These are phyloP conservation scores for Aleiodes testaceus DNA, from an alignment of 2,888 invertebrate genomes.

Conservation along the genomic window DNA sequence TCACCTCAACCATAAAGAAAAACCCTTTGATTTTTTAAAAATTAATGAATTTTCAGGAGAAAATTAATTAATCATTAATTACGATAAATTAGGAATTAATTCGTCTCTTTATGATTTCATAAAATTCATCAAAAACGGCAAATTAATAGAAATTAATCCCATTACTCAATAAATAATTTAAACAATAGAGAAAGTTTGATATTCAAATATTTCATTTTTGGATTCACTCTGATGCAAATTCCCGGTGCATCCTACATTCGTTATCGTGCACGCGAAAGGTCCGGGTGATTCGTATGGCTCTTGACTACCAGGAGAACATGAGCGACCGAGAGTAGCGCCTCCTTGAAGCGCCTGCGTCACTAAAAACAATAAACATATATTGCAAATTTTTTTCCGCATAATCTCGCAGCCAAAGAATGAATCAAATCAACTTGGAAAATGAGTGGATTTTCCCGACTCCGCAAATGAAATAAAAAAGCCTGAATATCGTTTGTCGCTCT, in stretches of 20 bases:
- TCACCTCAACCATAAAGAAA: too few species aligned
- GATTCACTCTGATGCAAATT: neutral
- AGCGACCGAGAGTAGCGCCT: constrained; percentile 3
- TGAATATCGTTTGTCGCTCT: too few species aligned
- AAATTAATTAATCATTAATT: too few species aligned
- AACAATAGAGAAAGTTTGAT: neutral
- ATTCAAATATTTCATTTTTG: neutral
- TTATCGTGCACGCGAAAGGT: constrained; percentile 51
- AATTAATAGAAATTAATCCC: neutral
- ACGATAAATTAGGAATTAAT: neutral
- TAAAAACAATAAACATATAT: neutral
- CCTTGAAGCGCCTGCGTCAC: constrained; percentile 16
- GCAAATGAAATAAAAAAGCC: too few species aligned
- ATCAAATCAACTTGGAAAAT: too few species aligned
- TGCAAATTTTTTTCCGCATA: too few species aligned
- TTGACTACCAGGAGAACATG: constrained; percentile 56
- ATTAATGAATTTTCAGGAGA: too few species aligned
- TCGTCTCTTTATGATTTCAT: neutral
- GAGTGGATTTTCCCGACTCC: too few species aligned
- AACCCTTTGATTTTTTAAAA: too few species aligned
- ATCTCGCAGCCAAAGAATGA: too few species aligned
- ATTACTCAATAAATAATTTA: neutral
- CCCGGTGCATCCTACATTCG: constrained; percentile 10
- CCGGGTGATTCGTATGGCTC: constrained; percentile 60
- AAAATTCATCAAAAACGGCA: neutral